A percentile compares a stretch with the other conserved stretches of the same genome.
These are phyloP conservation scores for Oxycera nigricornis DNA, from an alignment of 2,888 invertebrate species.

Conservation along the genomic window DNA sequence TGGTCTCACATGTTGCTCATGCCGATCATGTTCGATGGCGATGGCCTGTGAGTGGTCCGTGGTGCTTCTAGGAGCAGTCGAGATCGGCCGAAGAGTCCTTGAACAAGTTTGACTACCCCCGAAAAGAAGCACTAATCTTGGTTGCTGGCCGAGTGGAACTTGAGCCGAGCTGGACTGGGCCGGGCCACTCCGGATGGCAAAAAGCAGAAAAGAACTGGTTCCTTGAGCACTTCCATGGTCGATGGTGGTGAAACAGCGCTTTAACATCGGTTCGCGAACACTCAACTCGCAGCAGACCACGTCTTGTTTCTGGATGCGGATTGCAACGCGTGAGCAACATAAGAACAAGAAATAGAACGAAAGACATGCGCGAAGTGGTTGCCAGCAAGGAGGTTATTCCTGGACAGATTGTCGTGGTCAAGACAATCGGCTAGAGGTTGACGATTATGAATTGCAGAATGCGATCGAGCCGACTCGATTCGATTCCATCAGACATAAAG, in stretches of 20 bases:
- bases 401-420: too few relatives aligned
- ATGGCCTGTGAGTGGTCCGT: too few relatives aligned
- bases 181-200: neutral
- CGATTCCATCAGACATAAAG: too few relatives aligned
- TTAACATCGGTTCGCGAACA: neutral
- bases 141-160: neutral
- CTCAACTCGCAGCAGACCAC: neutral
- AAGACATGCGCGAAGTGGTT: neutral
- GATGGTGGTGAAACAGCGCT: neutral
- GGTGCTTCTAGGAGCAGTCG: neutral
- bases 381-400: neutral
- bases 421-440: too few relatives aligned
- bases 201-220: neutral
- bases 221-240: neutral
- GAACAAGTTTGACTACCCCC: conserved; percentile 34
- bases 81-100: conserved; percentile 12
- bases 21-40: conserved; percentile 21
- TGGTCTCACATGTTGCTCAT: neutral
- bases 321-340: neutral
- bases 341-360: conserved; percentile 11
- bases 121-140: neutral
- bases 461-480: too few relatives aligned
- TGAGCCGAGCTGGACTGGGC: neutral
- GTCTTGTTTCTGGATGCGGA: neutral
- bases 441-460: too few relatives aligned